Conservation (phyloP, 1,140 invertebrate genomes). For the Ladona fulva region DNA sequence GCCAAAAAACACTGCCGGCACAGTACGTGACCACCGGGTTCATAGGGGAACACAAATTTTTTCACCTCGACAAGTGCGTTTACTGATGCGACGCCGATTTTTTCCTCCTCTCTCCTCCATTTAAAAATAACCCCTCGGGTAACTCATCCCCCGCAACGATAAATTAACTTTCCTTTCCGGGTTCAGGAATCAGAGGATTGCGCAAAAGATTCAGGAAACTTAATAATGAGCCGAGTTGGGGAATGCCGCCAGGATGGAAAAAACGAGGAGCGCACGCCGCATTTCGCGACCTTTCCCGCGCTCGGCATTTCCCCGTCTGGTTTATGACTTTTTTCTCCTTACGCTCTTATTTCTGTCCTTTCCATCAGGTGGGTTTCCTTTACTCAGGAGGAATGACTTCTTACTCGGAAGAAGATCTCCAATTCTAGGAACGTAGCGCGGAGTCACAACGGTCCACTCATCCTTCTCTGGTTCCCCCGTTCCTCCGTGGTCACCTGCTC, state of each 20-base stretch:
- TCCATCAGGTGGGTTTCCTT: neutral
- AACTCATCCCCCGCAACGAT: too few species aligned
- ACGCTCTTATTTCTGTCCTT: neutral
- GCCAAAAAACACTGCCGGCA: too few species aligned
- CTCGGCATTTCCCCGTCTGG: neutral
- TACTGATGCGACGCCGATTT: too few species aligned
- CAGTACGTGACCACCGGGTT: too few species aligned
- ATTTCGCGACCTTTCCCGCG: neutral
- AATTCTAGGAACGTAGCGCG: neutral
- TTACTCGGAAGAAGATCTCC: neutral
- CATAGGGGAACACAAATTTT: too few species aligned
- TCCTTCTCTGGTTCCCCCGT: neutral
- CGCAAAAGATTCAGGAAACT: neutral
- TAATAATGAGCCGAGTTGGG: neutral
- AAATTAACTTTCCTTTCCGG: too few species aligned
- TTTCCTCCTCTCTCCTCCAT: too few species aligned
- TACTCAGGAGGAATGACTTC: neutral
- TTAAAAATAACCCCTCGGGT: too few species aligned
- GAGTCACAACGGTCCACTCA: neutral
- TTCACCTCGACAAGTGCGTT: too few species aligned
- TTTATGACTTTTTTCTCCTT: neutral
- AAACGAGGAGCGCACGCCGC: too few species aligned
- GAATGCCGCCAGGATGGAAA: neutral
- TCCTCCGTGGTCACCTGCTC: neutral
- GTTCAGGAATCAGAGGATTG: too few species aligned